Percentiles rank a stretch among this genome's conserved stretches.
Evolutionary conservation across 1,140 invertebrate species (phyloP).

Genomic region (Daktulosphaira vitifoliae): DNA sequence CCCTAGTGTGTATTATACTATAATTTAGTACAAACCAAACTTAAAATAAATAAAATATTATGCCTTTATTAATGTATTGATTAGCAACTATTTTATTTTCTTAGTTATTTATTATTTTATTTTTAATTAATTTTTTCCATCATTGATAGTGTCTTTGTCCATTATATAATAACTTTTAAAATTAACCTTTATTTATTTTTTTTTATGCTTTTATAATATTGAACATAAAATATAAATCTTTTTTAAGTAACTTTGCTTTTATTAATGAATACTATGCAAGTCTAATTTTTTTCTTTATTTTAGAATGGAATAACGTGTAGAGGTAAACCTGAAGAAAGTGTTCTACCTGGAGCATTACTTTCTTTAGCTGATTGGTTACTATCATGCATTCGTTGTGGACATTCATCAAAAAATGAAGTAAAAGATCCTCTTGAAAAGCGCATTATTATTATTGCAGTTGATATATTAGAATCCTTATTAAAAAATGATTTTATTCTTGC

Average conservation of each 20-base stretch:
- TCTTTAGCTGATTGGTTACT: slow-evolving; percentile 72
- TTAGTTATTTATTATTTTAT: too few relatives aligned
- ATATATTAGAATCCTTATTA: slow-evolving; percentile 47
- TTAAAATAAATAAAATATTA: too few relatives aligned
- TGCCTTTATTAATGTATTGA: too few relatives aligned
- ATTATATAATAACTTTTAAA: too few relatives aligned
- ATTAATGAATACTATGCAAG: not conserved
- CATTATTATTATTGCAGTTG: slow-evolving; percentile 19
- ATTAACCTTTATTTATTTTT: too few relatives aligned
- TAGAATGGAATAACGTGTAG: slow-evolving; percentile 53
- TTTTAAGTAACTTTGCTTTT: not conserved
- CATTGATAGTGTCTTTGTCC: too few relatives aligned
- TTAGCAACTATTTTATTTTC: too few relatives aligned
- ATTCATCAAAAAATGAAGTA: slow-evolving; percentile 48
- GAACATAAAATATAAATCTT: not conserved
- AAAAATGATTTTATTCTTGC: slow-evolving; percentile 66
- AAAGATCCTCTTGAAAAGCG: slow-evolving; percentile 37
- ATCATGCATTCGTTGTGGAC: slow-evolving; percentile 53
- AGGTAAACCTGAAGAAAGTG: slow-evolving; percentile 71
- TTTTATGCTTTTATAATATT: too few relatives aligned
- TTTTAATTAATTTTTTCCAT: too few relatives aligned
- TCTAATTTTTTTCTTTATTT: slow-evolving; percentile 31
- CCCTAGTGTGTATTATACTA: slow-evolving; percentile 55
- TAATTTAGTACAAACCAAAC: not conserved
- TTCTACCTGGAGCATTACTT: slow-evolving; percentile 62